phyloP scores from a whole-genome alignment of 2,797 vertebrate species.

The Gadopsis bispinosus region DNA sequence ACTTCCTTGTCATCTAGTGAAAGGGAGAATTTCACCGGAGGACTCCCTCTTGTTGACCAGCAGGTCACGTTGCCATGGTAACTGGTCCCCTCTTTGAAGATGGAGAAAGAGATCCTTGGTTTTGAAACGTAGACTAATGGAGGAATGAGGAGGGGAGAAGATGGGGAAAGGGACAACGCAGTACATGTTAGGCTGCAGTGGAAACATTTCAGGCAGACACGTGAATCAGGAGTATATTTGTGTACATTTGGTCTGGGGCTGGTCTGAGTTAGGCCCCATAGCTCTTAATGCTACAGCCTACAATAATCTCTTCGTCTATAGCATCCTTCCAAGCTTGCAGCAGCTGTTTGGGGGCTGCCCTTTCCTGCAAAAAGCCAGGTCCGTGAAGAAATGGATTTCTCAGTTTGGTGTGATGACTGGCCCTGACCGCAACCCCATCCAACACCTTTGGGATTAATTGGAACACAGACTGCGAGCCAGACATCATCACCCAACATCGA shows the following conservation, averaged over 20 bases:
- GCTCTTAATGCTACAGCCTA: neutral
- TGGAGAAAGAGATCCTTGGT: conserved; percentile 76
- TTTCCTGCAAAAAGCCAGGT: neutral
- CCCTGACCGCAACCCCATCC: neutral
- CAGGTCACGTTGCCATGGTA: conserved; percentile 80
- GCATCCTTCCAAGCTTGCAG: neutral
- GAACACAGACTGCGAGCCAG: neutral
- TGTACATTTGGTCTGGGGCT: neutral
- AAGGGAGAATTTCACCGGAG: conserved; percentile 76
- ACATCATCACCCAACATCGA: neutral
- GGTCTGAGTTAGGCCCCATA: neutral
- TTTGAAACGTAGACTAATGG: conserved; percentile 75
- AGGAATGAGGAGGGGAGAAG: conserved; percentile 1
- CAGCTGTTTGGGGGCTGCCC: neutral
- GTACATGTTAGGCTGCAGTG: neutral
- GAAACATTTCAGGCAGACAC: neutral
- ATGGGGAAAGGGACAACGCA: neutral
- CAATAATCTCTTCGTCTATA: neutral
- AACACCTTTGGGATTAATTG: neutral
- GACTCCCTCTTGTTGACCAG: conserved; percentile 74
- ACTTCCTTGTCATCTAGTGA: conserved; percentile 59
- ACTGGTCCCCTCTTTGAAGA: conserved; percentile 63
- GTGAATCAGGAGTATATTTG: neutral
- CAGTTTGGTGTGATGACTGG: neutral
- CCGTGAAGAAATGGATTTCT: neutral